Base-by-base conservation (phyloP, 2,797 vertebrate genomes). In the Mormyrops boulengeri region DNA sequence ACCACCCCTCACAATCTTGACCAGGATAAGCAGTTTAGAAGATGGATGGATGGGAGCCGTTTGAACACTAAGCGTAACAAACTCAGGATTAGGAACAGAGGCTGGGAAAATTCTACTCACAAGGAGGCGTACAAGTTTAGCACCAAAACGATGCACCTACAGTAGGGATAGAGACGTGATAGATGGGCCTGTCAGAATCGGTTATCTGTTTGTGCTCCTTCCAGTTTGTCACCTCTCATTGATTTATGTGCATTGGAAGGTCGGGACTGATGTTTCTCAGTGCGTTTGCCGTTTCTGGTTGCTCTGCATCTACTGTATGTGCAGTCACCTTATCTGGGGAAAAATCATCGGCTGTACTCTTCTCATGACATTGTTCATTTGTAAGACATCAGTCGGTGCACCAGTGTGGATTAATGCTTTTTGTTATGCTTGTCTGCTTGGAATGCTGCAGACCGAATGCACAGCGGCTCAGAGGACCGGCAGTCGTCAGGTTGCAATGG, bases 191-290 rank as follows among this genome's bases (percentile, higher is more conserved):
- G 89, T 89, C 89, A 41, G 49, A 85, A 49, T 85, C 55, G 38
- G 87, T 91, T 92, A 92, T 93, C 89, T 91, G 91, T 91, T 91
- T 90, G 88, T 30, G 90, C 87, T 90, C 53, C 87, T 90, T 89
- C 82, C 52, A 82, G 69, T 87, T 52, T 89, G 89, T 91, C 90
- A 38, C 53, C 89, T 66, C 60, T 66, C 26, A 41, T 85, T 92
- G 92, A 93, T 91, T 89, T 91, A 90, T 91, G 88, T 38, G 60
- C 89, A 88, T 88, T 49, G 85, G 55, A 89, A 49, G 69, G 89
- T 89, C 88, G 66, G 55, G 52, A 5, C 22, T 0, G 66, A 84
- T 19, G 9, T 66, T 30, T 44, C 57, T 47, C 57, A 57, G 82
- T 87, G 73, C 87, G 53, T 86, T 87, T 30, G 66, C 66, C 53